These are phyloP conservation scores for Drosophila aldrichi DNA, from an alignment of 2,888 invertebrate species.

Conservation along the genomic window DNA sequence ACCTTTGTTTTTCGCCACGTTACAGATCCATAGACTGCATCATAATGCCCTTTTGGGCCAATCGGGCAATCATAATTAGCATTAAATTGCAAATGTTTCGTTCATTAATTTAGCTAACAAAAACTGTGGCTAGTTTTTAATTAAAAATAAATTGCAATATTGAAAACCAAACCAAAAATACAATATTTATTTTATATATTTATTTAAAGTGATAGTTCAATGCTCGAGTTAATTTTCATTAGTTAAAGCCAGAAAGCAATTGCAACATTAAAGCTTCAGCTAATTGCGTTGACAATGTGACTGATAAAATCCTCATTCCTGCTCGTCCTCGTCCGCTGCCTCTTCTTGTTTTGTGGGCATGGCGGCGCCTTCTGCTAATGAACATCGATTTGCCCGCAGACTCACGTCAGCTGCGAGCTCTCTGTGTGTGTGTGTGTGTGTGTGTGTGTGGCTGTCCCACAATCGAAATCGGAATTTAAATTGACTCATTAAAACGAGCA, in stretches of 20 bases:
- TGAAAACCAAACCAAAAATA: constrained; percentile 8
- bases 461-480: constrained; percentile 82
- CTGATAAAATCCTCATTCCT: constrained; percentile 38
- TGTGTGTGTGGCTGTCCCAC: constrained; percentile 45
- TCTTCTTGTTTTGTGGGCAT: constrained; percentile 35
- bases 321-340: background rate
- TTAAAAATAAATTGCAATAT: constrained; percentile 53
- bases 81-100: constrained; percentile 6
- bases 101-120: constrained; percentile 51
- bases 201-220: constrained; percentile 18
- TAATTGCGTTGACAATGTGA: constrained; percentile 73
- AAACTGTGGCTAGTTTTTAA: constrained; percentile 66
- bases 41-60: too few relatives aligned
- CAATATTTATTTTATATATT: constrained; percentile 2
- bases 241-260: constrained; percentile 58
- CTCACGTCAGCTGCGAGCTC: constrained; percentile 15
- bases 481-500: constrained; percentile 80
- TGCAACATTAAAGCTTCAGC: constrained; percentile 67
- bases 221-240: constrained; percentile 10
- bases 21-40: background rate
- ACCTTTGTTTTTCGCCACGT: too few relatives aligned
- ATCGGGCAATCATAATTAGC: background rate
- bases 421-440: background rate
- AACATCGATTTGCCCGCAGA: constrained; percentile 78
- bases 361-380: constrained; percentile 67